phyloP scores from a whole-genome alignment of 2,797 vertebrate genomes.

The Poecilia gillii region DNA sequence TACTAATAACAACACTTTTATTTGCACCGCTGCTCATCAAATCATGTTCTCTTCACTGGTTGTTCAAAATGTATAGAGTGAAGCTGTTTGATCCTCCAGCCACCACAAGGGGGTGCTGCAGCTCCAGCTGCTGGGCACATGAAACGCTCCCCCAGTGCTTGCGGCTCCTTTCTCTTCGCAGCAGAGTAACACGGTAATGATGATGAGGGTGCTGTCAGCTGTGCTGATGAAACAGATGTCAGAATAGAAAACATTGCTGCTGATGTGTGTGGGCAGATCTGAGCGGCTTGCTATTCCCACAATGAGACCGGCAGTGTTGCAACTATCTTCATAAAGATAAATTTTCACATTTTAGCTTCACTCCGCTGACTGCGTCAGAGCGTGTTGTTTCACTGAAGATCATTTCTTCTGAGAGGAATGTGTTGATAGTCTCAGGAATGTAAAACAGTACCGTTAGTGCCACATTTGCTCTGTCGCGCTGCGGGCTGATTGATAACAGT shows the following conservation, averaged over 20 bases:
- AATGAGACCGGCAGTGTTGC: neutral
- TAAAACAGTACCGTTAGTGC: conserved; percentile 33
- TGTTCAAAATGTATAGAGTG: neutral
- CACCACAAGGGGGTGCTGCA: neutral
- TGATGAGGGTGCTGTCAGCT: conserved; percentile 11
- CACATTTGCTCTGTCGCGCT: conserved; percentile 47
- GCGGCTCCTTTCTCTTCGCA: neutral
- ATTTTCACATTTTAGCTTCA: conserved; percentile 9
- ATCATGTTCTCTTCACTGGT: neutral
- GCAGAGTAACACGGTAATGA: conserved; percentile 1
- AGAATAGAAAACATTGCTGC: neutral
- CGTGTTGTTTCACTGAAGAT: conserved; percentile 12
- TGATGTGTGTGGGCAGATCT: conserved; percentile 8
- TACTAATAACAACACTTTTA: neutral
- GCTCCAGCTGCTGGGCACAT: neutral
- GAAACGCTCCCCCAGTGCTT: neutral
- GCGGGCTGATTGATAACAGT: conserved; percentile 42
- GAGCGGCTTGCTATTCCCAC: neutral
- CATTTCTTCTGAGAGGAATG: conserved; percentile 20
- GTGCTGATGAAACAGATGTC: conserved; percentile 12
- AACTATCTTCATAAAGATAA: neutral
- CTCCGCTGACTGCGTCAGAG: conserved; percentile 1
- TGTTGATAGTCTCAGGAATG: conserved; percentile 32
- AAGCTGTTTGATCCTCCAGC: neutral
- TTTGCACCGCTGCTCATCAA: neutral